Base-by-base conservation (phyloP, 1,140 invertebrate genomes). In the Hylyphantes graminicola region DNA sequence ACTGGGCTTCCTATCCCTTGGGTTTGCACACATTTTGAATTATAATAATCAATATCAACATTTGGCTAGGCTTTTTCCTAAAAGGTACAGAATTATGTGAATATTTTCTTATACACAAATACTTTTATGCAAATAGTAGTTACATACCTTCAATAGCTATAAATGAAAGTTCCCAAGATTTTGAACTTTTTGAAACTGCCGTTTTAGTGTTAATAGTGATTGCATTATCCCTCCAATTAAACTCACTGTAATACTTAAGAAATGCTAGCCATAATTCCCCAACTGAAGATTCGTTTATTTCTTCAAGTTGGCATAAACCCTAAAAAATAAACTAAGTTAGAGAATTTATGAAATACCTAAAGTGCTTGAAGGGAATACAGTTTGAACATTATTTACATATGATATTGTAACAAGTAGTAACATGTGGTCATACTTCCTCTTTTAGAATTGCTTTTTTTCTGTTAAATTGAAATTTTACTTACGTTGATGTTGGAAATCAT, bases 61-160 rank as follows among this genome's bases (percentile, higher is more conserved):
- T 35, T 35, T 35, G 35, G 35, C 35, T 35, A 2, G 35, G 35
- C 35, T 35, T 35, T 35, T 35, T 35, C 35, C 35, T 35, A 35
- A 35, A 35, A 35, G 35, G 35, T 35, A 35, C 35, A 35, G 35
- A 35, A 35, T 35, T 35, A 35, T 35, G 59, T 61, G 13, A 61
- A 61, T 61, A 15, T 61, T 61, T 61, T 61, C 59, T 15, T 1
- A 15, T 61, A 15, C 12, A 15, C 59, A 61, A 61, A 61, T 61
- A 61, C 59, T 35, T 35, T 35, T 35, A 5, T 35, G 35, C 35
- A 35, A 35, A 35, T 35, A 35, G 35, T 35, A 54, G 13, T 19
- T 17, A 74, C 78, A 73, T 86, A 90, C 90, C 90, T 90, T 93
- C 92, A 87, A 93, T 92, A 5, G 92, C 92, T 67, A 93, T 89